phyloP scores from a whole-genome alignment of 2,113 vertebrate species.

The Rhinoderma darwinii region DNA sequence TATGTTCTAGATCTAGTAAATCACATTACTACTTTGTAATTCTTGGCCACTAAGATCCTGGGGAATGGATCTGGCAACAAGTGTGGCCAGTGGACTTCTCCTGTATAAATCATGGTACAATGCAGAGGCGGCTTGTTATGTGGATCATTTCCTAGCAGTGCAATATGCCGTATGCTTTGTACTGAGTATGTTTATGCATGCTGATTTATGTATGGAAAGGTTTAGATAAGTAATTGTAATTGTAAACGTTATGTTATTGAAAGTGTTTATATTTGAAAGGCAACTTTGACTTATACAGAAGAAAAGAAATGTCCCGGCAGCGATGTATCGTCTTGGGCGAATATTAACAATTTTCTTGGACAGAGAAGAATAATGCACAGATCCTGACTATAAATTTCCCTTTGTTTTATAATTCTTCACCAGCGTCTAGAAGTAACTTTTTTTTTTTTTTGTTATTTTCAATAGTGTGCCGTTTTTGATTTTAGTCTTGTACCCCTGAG shows the following conservation, averaged over 20 bases:
- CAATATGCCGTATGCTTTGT: not conserved
- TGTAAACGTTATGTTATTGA: not conserved
- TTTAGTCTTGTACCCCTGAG: conserved; percentile 46
- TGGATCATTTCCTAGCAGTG: not conserved
- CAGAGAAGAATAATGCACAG: not conserved
- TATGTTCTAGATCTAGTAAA: too few species aligned
- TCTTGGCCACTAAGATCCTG: not conserved
- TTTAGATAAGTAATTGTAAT: not conserved
- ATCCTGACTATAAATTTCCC: not conserved
- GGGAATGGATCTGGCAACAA: not conserved
- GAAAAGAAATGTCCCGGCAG: not conserved
- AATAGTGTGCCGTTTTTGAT: conserved; percentile 16
- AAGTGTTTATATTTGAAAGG: not conserved
- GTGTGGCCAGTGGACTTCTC: not conserved
- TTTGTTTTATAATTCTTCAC: conserved; percentile 24
- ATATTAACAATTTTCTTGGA: not conserved
- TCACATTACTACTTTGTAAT: too few species aligned
- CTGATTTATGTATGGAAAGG: not conserved
- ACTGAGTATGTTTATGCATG: not conserved
- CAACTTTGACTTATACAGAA: not conserved
- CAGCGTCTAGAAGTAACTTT: not conserved
- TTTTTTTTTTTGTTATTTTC: too few species aligned
- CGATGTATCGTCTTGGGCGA: not conserved
- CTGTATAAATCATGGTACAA: not conserved
- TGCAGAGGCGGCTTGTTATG: not conserved